phyloP scores from a whole-genome alignment of 1,140 invertebrate species.

The Drosophila cardini region DNA sequence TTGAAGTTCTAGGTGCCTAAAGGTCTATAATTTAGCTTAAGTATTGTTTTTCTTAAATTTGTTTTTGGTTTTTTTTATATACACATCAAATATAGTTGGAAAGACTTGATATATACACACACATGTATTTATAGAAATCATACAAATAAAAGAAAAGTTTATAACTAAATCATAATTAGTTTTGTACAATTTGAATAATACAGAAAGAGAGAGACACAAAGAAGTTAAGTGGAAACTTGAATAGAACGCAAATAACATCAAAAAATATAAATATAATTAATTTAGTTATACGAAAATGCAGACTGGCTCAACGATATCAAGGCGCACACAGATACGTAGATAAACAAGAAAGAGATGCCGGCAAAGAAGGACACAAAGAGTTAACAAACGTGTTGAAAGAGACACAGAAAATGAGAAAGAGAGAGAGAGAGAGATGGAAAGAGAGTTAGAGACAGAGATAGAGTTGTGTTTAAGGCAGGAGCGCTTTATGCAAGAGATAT shows the following conservation, averaged over 20 bases:
- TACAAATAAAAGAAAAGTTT: conserved; percentile 26
- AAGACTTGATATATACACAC: conserved; percentile 40
- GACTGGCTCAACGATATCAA: conserved; percentile 68
- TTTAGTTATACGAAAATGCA: conserved; percentile 69
- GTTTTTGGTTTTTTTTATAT: conserved; percentile 40
- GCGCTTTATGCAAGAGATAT: conserved; percentile 2
- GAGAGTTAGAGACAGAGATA: conserved; percentile 23
- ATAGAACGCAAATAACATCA: conserved; percentile 46
- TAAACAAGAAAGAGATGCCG: conserved; percentile 54
- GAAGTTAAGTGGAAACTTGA: conserved; percentile 44
- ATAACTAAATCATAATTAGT: conserved; percentile 22
- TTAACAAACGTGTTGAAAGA: conserved; percentile 15
- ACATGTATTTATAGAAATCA: conserved; percentile 54
- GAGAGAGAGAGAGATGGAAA: conserved; percentile 30
- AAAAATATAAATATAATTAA: conserved; percentile 38
- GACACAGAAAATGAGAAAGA: conserved; percentile 22
- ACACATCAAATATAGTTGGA: conserved; percentile 53
- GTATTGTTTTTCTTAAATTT: conserved; percentile 4
- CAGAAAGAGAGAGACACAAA: conserved; percentile 64
- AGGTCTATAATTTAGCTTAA: conserved; percentile 23
- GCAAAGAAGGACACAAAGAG: conserved; percentile 46
- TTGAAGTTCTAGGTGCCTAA: conserved; percentile 48
- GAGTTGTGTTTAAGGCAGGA: conserved; percentile 1
- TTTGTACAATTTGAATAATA: conserved; percentile 52
- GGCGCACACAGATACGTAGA: conserved; percentile 64